A percentile compares a stretch with the other conserved stretches of the same genome.
phyloP scores from a whole-genome alignment of 2,113 vertebrate genomes.

The Chamaetylas fuelleborni region DNA sequence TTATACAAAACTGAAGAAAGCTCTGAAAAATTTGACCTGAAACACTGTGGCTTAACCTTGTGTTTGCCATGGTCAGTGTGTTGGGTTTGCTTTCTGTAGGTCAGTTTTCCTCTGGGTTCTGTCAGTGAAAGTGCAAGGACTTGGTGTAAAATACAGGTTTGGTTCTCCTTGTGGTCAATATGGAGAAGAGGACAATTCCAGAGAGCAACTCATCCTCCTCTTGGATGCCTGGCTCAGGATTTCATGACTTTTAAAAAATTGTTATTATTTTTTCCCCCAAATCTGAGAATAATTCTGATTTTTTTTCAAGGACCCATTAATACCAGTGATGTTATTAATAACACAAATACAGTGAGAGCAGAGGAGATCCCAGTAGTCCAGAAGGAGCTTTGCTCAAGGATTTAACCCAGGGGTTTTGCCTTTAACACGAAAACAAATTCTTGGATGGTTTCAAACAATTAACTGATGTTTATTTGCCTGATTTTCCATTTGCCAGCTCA shows the following conservation, averaged over 20 bases:
- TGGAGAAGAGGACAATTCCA: neutral
- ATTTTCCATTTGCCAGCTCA: neutral
- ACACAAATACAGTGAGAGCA: neutral
- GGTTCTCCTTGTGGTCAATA: neutral
- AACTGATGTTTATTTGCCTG: neutral
- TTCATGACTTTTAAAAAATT: neutral
- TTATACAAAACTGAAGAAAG: neutral
- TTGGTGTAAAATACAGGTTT: neutral
- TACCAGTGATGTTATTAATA: neutral
- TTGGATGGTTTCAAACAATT: neutral
- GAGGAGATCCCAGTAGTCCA: neutral
- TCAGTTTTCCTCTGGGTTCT: neutral
- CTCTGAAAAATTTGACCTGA: neutral
- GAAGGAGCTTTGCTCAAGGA: neutral
- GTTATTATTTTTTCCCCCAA: accelerated
- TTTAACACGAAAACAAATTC: accelerated
- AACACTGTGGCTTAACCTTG: neutral
- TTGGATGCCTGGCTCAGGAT: neutral
- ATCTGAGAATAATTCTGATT: neutral
- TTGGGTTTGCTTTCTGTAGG: neutral
- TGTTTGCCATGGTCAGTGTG: neutral
- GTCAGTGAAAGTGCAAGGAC: neutral
- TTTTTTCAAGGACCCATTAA: neutral
- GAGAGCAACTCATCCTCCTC: neutral
- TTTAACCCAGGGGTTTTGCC: neutral